Conservation (phyloP, 2,113 vertebrate species). For the Albula glossodonta region DNA sequence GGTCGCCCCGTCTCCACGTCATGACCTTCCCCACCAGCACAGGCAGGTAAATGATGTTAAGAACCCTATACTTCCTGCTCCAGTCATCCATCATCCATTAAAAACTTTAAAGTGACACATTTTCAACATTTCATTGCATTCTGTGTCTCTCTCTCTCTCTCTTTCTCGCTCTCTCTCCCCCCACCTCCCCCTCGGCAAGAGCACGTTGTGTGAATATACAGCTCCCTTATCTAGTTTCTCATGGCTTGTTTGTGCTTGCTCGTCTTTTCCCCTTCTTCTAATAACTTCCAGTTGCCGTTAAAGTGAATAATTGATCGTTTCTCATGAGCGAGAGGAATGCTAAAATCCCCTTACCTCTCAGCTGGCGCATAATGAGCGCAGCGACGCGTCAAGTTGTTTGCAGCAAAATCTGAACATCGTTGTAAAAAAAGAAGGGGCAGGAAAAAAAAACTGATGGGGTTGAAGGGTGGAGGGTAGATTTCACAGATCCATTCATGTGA, state of each 20-base stretch:
- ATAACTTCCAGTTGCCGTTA: slow-evolving; percentile 4
- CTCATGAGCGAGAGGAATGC: slow-evolving; percentile 31
- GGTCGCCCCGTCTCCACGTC: not conserved
- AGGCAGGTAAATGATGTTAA: not conserved
- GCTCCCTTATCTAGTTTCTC: not conserved
- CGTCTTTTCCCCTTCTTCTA: not conserved
- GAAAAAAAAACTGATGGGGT: slow-evolving; percentile 33
- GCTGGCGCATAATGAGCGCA: slow-evolving; percentile 68
- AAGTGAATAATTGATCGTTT: slow-evolving; percentile 31
- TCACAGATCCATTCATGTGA: slow-evolving; percentile 46
- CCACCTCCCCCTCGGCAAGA: not conserved
- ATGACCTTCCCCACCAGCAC: slow-evolving; percentile 4
- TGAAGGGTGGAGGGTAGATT: slow-evolving; percentile 37
- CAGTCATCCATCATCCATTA: not conserved
- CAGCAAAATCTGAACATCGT: slow-evolving; percentile 59
- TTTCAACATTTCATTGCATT: not conserved
- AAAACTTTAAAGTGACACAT: slow-evolving; percentile 46
- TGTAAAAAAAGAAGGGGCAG: slow-evolving; percentile 28
- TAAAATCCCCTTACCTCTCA: slow-evolving; percentile 66
- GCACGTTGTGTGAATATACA: not conserved
- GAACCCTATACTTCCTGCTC: not conserved
- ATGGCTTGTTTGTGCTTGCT: not conserved
- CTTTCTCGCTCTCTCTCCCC: not conserved
- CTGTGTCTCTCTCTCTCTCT: too few relatives aligned
- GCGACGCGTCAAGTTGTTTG: slow-evolving; percentile 64